These are phyloP conservation scores for Trematomus loennbergii DNA, from an alignment of 2,113 vertebrate species.

Conservation along the genomic window DNA sequence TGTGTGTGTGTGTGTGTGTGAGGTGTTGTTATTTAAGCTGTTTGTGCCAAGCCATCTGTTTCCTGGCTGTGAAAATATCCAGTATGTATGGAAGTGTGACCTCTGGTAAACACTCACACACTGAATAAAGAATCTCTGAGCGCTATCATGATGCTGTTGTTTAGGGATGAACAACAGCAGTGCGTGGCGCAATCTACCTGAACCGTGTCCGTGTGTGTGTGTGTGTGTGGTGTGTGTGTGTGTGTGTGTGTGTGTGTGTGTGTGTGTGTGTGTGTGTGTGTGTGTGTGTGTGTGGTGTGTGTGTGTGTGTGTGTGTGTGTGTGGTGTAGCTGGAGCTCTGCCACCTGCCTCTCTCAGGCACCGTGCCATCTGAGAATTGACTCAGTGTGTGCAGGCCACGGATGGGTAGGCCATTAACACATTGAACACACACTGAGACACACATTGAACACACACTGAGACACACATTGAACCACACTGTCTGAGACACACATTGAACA, in stretches of 20 bases:
- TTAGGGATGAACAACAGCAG: slow-evolving; percentile 10
- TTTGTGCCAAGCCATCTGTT: slow-evolving; percentile 35
- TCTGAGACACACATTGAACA: slow-evolving; percentile 20
- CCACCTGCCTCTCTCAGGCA: slow-evolving; percentile 64
- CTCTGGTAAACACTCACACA: not conserved
- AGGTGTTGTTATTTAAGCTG: slow-evolving; percentile 1
- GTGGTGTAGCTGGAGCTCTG: slow-evolving; percentile 28
- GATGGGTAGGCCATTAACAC: slow-evolving; percentile 78
- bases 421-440: slow-evolving; percentile 74
- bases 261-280: not conserved
- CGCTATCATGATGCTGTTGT: not conserved
- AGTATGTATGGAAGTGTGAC: slow-evolving; percentile 9
- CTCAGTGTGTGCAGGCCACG: slow-evolving; percentile 67
- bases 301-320: slow-evolving; percentile 19
- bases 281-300: slow-evolving; percentile 20
- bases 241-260: slow-evolving; percentile 18
- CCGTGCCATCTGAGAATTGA: slow-evolving; percentile 65
- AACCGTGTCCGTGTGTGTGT: not conserved
- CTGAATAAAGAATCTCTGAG: not conserved
- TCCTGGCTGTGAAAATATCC: slow-evolving; percentile 18
- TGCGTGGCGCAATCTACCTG: not conserved
- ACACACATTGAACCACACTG: slow-evolving; percentile 36
- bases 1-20: not conserved
- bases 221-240: slow-evolving; percentile 19
- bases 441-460: slow-evolving; percentile 51